Evolutionary conservation across 2,113 vertebrate species (phyloP).

Genomic region (Aldabrachelys gigantea): DNA sequence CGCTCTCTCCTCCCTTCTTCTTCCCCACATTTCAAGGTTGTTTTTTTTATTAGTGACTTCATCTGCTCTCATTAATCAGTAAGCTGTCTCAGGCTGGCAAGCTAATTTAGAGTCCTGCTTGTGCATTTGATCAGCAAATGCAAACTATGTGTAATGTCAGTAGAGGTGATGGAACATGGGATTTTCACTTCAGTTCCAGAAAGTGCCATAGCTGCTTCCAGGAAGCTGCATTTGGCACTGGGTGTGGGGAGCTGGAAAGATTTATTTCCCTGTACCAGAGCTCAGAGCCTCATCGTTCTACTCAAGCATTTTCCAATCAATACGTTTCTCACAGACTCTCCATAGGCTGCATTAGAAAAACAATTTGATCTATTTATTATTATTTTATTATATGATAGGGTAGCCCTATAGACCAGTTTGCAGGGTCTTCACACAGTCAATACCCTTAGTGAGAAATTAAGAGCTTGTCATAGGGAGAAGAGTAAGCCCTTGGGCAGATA

Average conservation of each 20-base stretch:
- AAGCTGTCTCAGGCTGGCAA: conserved; percentile 58
- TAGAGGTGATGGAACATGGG: conserved; percentile 69
- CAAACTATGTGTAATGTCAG: conserved; percentile 71
- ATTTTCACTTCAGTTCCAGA: conserved; percentile 79
- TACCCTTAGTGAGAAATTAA: background rate
- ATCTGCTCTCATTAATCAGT: conserved; percentile 70
- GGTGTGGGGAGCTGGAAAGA: conserved; percentile 71
- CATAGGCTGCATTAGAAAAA: conserved; percentile 73
- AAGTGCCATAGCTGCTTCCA: conserved; percentile 77
- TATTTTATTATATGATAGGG: background rate
- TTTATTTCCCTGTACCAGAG: conserved; percentile 77
- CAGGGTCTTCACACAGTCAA: background rate
- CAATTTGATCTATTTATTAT: conserved; percentile 67
- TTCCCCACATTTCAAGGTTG: background rate
- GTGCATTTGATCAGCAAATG: conserved; percentile 77
- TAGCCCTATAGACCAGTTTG: background rate
- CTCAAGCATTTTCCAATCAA: conserved; percentile 72
- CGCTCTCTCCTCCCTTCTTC: background rate
- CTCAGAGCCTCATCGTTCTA: conserved; percentile 70
- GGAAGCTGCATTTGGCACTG: conserved; percentile 78
- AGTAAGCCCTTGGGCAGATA: background rate
- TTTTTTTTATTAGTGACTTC: conserved; percentile 7
- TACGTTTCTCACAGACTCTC: conserved; percentile 76
- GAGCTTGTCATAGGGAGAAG: background rate
- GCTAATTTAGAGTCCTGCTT: conserved; percentile 70